Evolutionary conservation across 2,797 vertebrate genomes (phyloP).

Genomic region (Cyprinella venusta): DNA sequence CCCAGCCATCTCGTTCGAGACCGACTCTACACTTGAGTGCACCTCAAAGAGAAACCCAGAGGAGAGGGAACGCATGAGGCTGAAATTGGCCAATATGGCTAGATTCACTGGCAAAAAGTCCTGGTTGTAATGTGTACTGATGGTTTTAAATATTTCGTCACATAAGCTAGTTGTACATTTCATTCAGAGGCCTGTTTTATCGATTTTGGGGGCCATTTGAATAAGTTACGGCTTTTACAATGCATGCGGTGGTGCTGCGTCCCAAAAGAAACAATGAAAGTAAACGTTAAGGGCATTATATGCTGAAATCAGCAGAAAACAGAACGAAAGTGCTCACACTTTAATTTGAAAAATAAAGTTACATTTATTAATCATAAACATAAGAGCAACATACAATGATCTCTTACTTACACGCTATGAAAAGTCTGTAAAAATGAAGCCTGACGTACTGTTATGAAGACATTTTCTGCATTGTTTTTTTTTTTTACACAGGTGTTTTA

Average conservation of each 20-base stretch:
- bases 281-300: background rate
- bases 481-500: background rate
- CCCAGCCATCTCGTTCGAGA: conserved; percentile 75
- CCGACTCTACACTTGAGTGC: conserved; percentile 73
- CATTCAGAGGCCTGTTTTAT: background rate
- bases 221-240: background rate
- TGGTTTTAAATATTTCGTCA: conserved; percentile 4
- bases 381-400: background rate
- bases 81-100: conserved; percentile 64
- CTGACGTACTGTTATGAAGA: background rate
- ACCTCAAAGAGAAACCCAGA: conserved; percentile 68
- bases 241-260: background rate
- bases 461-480: background rate
- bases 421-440: background rate
- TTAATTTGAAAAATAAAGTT: background rate
- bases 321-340: background rate
- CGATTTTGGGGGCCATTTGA: background rate
- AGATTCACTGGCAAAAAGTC: conserved; percentile 74
- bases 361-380: background rate
- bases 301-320: background rate
- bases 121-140: conserved; percentile 68
- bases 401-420: too few species aligned
- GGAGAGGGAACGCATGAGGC: conserved; percentile 56
- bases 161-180: background rate
- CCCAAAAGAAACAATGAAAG: conserved; percentile 6